Evolutionary conservation across 2,113 vertebrate species (phyloP).

Genomic region (Tamias sibiricus): DNA sequence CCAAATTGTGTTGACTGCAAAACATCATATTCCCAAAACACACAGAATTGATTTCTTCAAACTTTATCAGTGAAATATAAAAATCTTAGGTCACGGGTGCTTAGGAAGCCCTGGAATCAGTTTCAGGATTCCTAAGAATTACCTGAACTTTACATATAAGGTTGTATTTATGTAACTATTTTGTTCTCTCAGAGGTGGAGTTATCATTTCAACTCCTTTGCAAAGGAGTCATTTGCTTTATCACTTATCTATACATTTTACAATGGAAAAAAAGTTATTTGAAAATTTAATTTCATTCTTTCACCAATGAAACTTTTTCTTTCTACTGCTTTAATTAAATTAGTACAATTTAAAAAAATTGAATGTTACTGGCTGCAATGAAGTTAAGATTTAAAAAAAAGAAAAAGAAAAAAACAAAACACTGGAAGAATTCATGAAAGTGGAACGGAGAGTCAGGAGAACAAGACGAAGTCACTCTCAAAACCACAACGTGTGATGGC

Average conservation of each 20-base stretch:
- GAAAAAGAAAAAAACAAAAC: not conserved
- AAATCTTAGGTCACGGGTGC: not conserved
- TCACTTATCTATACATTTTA: not conserved
- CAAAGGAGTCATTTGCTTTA: not conserved
- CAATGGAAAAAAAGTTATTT: not conserved
- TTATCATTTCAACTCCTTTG: not conserved
- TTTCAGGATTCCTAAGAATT: not conserved
- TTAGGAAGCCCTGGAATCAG: not conserved
- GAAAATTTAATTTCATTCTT: not conserved
- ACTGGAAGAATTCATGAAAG: not conserved
- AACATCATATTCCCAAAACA: not conserved
- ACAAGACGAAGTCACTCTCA: not conserved
- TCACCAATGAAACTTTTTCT: not conserved
- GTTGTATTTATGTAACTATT: not conserved
- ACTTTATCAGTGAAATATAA: not conserved
- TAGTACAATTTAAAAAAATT: not conserved
- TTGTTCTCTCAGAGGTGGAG: not conserved
- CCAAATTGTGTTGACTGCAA: not conserved
- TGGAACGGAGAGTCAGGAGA: not conserved
- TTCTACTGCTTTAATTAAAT: not conserved
- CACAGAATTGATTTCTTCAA: not conserved
- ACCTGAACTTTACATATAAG: not conserved
- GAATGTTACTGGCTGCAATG: not conserved
- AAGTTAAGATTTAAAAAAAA: not conserved
- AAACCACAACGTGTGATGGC: not conserved